Percentiles rank a stretch among this genome's conserved stretches.
Evolutionary conservation across 2,113 vertebrate species (phyloP).

Genomic region (Antigone vipio): DNA sequence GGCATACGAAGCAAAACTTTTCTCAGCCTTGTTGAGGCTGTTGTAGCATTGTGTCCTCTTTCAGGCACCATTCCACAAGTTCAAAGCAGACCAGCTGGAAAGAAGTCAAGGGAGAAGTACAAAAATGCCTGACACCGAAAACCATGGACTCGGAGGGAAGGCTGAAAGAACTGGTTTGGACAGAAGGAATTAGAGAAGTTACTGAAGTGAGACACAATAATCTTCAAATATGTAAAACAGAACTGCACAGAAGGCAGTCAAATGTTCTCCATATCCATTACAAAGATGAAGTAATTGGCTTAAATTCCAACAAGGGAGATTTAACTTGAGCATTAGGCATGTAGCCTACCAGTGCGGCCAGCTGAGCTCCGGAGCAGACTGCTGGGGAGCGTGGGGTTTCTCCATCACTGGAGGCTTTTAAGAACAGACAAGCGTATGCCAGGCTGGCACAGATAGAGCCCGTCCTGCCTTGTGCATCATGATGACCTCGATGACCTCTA

Average conservation of each 20-base stretch:
- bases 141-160: not conserved
- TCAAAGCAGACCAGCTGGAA: not conserved
- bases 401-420: not conserved
- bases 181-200: not conserved
- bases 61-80: not conserved
- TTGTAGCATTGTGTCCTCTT: not conserved
- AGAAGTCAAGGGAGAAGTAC: not conserved
- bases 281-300: not conserved
- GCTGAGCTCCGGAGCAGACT: not conserved
- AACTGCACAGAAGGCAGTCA: not conserved
- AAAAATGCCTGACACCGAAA: not conserved
- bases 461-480: not conserved
- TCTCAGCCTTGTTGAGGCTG: not conserved
- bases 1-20: not conserved
- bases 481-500: not conserved
- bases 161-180: not conserved
- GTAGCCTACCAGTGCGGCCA: not conserved
- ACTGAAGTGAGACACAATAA: not conserved
- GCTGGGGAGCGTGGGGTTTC: not conserved
- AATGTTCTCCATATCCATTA: not conserved
- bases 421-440: not conserved
- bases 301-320: not conserved
- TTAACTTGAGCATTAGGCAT: not conserved
- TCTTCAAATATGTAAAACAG: not conserved
- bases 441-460: not conserved